A percentile compares a stretch with the other conserved stretches of the same genome.
Evolutionary conservation across 2,888 invertebrate genomes (phyloP).

Genomic region (Cheilosia pagana): DNA sequence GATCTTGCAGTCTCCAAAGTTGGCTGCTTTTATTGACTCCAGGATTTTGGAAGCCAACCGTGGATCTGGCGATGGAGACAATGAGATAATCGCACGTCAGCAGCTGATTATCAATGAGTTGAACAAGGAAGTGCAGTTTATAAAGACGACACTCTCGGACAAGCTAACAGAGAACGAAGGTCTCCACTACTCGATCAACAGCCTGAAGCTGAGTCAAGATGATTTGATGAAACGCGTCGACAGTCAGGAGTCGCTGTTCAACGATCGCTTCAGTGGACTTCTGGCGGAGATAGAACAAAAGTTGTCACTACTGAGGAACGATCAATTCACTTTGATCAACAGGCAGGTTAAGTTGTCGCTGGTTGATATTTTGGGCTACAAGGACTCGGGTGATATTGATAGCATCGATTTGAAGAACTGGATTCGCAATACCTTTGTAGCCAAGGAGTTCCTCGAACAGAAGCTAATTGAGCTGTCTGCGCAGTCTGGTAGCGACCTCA

Average conservation of each 20-base stretch:
- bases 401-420: constrained; percentile 85
- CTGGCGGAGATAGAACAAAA: constrained; percentile 81
- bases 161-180: constrained; percentile 83
- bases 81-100: constrained; percentile 80
- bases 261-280: constrained; percentile 78
- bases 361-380: constrained; percentile 84
- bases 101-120: constrained; percentile 85
- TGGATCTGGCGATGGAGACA: constrained; percentile 72
- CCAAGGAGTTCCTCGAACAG: constrained; percentile 86
- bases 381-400: constrained; percentile 83
- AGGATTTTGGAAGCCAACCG: constrained; percentile 79
- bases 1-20: constrained; percentile 80
- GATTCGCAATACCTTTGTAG: constrained; percentile 86
- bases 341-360: constrained; percentile 85
- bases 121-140: constrained; percentile 85
- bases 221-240: constrained; percentile 79
- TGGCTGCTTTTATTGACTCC: constrained; percentile 78
- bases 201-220: constrained; percentile 79
- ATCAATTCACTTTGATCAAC: constrained; percentile 85
- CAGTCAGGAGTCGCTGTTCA: constrained; percentile 79
- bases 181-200: constrained; percentile 80
- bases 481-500: constrained; percentile 82
- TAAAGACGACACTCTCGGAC: constrained; percentile 85
- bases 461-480: constrained; percentile 85
- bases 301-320: constrained; percentile 78